Evolutionary conservation across 1,140 invertebrate genomes (phyloP).

Genomic region (Pristionchus pacificus): DNA sequence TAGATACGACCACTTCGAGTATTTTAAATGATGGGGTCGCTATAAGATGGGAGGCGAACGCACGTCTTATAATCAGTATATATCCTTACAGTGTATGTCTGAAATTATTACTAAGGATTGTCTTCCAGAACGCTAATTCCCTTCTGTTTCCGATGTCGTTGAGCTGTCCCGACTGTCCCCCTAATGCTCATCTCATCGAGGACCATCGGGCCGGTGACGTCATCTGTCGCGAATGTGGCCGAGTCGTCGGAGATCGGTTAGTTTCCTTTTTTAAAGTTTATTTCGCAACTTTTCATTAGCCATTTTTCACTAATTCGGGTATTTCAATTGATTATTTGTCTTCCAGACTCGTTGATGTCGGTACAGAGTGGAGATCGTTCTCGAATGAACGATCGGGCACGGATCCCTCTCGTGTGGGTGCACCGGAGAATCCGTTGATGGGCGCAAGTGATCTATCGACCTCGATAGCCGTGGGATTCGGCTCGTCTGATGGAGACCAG

Average conservation of each 20-base stretch:
- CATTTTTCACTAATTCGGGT: background rate
- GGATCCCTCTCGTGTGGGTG: constrained; percentile 96
- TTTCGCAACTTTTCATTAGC: background rate
- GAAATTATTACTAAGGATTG: too few species aligned
- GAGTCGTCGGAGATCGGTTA: constrained; percentile 95
- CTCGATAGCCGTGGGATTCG: constrained; percentile 86
- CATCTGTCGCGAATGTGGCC: constrained; percentile 96
- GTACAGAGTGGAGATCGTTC: constrained; percentile 99
- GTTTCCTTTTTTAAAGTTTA: constrained; percentile 14
- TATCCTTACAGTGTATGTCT: too few species aligned
- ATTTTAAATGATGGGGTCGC: too few species aligned
- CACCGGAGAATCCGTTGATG: constrained; percentile 79
- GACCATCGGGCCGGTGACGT: constrained; percentile 97
- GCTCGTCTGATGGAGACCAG: constrained; percentile 65
- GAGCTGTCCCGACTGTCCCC: constrained; percentile 71
- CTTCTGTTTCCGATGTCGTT: too few species aligned
- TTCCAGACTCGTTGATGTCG: constrained; percentile 92
- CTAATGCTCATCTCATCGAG: constrained; percentile 88
- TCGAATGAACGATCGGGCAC: constrained; percentile 93
- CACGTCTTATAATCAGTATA: too few species aligned
- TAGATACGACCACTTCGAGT: too few species aligned
- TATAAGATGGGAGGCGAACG: too few species aligned
- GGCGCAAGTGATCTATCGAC: constrained; percentile 94
- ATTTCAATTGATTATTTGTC: background rate
- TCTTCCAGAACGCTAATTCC: too few species aligned